Evolutionary conservation across 2,113 vertebrate species (phyloP), one percentile per base, ranked within the genome.

Genomic region (Lontra canadensis): DNA sequence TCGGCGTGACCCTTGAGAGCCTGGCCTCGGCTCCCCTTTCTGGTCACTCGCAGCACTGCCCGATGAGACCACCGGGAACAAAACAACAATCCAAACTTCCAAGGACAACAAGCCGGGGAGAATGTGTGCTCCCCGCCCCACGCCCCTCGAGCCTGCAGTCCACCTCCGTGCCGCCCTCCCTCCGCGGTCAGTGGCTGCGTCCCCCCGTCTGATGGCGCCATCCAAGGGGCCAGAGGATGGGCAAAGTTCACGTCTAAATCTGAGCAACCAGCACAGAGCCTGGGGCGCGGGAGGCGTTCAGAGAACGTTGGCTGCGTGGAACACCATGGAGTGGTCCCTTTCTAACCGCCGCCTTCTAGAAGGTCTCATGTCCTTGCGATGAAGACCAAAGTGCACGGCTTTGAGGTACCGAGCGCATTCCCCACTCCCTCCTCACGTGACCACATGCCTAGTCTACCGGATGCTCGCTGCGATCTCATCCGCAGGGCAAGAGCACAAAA

Each of bases 131-230:
- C 55, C 65, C 4, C 0, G 20, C 25, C 3, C n/a, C 9, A 0
- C 4, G 29, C 6, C 49, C 49, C n/a, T 2, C 7, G 1, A 6
- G 10, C 20, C 23, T 18, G 29, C 6, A 15, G 20, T 59, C 29
- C 34, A 6, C 18, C 31, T 1, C 25, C 29, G 0, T 4, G 6
- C 31, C 23, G 0, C 15, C 14, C 61, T 57, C 21, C 6, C 11
- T 1, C 2, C 5, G 5, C 4, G 1, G 29, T 4, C 55, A 5
- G 31, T 0, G 26, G 63, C 31, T 17, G 23, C 9, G 26, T 39
- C 76, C 52, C 5, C 36, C 36, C 1, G 7, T 10, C 42, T 4
- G 9, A 0, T 1, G 3, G 8, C 0, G 4, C 10, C 26, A 9
- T 85, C 71, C 78, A 15, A 15, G 83, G 39, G 10, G 31, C 65